Base-by-base conservation (phyloP, 1,140 invertebrate species). In the Bombus waltoni region DNA sequence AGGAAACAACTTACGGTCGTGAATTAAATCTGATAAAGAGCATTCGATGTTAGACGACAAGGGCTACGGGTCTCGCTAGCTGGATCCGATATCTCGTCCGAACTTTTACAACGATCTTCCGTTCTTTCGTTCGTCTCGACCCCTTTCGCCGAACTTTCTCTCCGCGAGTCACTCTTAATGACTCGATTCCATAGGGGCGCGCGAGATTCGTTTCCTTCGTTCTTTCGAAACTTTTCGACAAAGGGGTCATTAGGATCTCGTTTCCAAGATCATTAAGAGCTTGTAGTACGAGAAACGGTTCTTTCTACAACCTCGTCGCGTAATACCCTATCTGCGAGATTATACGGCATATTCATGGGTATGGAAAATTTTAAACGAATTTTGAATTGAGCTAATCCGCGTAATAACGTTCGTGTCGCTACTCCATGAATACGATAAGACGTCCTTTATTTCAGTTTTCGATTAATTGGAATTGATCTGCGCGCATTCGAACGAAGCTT, bases 171-270 rank as follows among this genome's bases (percentile, higher is more conserved):
- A 71, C 32, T 77, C 42, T 86, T 86, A 89, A 88, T 57, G 62
- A 90, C 32, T 57, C 35, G n/a, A 70, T 87, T 42, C 35, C 75
- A 75, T 35, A 9, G 47, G 35, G 42, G 25, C 71, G n/a, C 66
- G 35, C 32, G 73, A 32, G 79, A 76, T 65, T 77, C 44, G 57
- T 28, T 68, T 38, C 62, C 42, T 53, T 65, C 28, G 42, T 86
- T 59, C 38, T 47, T 77, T 81, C 59, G 40, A 76, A 88, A 88
- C 79, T 90, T 87, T 74, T 11, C 25, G 47, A 79, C 44, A 62
- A 79, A 73, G 40, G 79, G 42, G 70, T 85, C 78, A 73, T 86
- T 88, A 84, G 40, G 28, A 75, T 28, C 74, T 86, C 25, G 40
- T 87, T 82, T 59, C 68, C 28, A 15, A 22, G 25, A 68, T 83